Conservation (phyloP, 2,888 invertebrate genomes). For the Molorchus minor region DNA sequence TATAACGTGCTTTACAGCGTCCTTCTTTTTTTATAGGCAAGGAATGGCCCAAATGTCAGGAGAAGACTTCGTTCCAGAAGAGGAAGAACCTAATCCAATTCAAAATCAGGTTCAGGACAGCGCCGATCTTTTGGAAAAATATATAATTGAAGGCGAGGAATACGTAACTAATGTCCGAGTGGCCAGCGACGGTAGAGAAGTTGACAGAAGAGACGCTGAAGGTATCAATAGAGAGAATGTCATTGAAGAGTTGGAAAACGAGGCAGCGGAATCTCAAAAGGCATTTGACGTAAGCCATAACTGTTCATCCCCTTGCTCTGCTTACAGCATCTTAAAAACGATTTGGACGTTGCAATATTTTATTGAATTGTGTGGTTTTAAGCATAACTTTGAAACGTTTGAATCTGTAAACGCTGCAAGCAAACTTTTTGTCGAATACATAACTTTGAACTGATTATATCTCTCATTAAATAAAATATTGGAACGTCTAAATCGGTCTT, state of each 20-base stretch:
- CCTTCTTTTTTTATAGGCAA: constrained; percentile 25
- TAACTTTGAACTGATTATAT: no score
- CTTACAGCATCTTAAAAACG: no score
- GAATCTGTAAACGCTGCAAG: no score
- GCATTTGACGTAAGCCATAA: constrained; percentile 66
- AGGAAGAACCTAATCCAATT: constrained; percentile 64
- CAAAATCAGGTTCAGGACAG: constrained; percentile 73
- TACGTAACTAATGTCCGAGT: constrained; percentile 80
- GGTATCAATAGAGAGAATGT: constrained; percentile 63
- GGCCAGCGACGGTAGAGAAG: constrained; percentile 79
- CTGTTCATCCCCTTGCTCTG: not conserved
- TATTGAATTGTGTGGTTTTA: no score
- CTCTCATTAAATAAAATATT: no score
- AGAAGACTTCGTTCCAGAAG: constrained; percentile 38
- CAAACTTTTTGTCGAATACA: no score
- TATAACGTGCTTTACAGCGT: no score
- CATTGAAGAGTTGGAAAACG: constrained; percentile 70
- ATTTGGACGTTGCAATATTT: no score
- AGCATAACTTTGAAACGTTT: no score
- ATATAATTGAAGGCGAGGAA: constrained; percentile 75
- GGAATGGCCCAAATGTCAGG: constrained; percentile 43
- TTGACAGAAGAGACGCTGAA: constrained; percentile 67
- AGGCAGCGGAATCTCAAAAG: constrained; percentile 70
- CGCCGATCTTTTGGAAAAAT: constrained; percentile 70
- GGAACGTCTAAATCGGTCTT: no score